Conservation (phyloP, 2,888 invertebrate species). For the Sclerodermus sp. region DNA sequence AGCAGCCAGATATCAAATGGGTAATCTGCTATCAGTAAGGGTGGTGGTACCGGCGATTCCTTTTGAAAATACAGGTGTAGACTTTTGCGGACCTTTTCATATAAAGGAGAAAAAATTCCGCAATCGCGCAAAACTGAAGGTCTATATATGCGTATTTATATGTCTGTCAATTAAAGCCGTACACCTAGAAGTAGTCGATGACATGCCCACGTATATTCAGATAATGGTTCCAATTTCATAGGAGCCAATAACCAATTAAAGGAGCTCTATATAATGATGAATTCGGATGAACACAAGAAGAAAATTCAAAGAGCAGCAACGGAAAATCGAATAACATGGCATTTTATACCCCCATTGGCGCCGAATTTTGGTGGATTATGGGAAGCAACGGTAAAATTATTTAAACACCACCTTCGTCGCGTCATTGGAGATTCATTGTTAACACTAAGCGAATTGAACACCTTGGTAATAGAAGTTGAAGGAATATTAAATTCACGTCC, state of each 20-base stretch:
- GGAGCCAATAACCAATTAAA: conserved; percentile 28
- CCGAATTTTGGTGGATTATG: conserved; percentile 15
- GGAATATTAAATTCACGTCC: conserved; percentile 15
- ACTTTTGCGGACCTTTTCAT: neutral
- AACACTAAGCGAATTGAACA: conserved; percentile 13
- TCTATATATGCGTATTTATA: neutral
- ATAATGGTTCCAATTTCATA: conserved; percentile 46
- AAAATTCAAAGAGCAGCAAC: neutral
- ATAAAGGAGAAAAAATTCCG: neutral
- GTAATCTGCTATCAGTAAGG: neutral
- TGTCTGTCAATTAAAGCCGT: conserved; percentile 8
- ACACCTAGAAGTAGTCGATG: conserved; percentile 41
- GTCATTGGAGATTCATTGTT: conserved; percentile 11
- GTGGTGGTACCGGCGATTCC: neutral
- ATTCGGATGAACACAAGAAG: neutral
- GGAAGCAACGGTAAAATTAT: conserved; percentile 10
- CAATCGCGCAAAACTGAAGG: neutral
- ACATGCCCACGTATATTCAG: conserved; percentile 37
- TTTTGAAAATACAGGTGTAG: neutral
- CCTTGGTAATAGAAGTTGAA: conserved; percentile 15
- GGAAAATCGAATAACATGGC: conserved; percentile 12
- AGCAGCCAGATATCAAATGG: neutral
- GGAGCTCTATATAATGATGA: neutral
- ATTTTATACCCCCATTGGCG: conserved; percentile 16
- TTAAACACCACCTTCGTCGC: conserved; percentile 9